Conservation (phyloP, 2,113 vertebrate species). For the Pica pica region DNA sequence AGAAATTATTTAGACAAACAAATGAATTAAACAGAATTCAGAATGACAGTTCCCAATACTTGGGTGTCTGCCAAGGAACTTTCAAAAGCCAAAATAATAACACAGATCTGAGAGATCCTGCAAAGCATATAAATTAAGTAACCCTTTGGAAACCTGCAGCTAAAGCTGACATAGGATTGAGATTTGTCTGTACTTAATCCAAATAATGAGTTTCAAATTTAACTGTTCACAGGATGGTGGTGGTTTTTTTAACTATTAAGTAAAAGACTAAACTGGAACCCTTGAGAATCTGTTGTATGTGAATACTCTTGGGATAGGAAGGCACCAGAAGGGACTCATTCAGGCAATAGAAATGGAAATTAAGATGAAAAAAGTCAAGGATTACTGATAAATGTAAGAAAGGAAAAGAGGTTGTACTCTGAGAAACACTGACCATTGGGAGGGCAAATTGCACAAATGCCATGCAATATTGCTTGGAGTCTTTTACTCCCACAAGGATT, state of each 20-base stretch:
- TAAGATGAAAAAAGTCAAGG: not conserved
- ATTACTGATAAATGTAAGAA: not conserved
- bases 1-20: slow-evolving; percentile 45
- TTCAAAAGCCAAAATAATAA: slow-evolving; percentile 48
- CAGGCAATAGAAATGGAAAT: not conserved
- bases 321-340: not conserved
- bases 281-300: not conserved
- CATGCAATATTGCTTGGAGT: not conserved
- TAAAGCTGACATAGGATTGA: not conserved
- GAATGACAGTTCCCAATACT: not conserved
- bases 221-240: slow-evolving; percentile 16
- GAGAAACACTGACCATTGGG: not conserved
- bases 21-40: slow-evolving; percentile 17
- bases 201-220: slow-evolving; percentile 7
- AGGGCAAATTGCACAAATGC: not conserved
- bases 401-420: not conserved
- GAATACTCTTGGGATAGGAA: not conserved
- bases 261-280: not conserved
- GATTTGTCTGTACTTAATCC: slow-evolving; percentile 25
- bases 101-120: slow-evolving; percentile 16
- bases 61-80: slow-evolving; percentile 28
- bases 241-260: not conserved
- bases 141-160: slow-evolving; percentile 37
- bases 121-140: slow-evolving; percentile 43
- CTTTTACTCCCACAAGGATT: not conserved